Evolutionary conservation across 2,888 invertebrate species (phyloP).

Genomic region (Alcis repandata): DNA sequence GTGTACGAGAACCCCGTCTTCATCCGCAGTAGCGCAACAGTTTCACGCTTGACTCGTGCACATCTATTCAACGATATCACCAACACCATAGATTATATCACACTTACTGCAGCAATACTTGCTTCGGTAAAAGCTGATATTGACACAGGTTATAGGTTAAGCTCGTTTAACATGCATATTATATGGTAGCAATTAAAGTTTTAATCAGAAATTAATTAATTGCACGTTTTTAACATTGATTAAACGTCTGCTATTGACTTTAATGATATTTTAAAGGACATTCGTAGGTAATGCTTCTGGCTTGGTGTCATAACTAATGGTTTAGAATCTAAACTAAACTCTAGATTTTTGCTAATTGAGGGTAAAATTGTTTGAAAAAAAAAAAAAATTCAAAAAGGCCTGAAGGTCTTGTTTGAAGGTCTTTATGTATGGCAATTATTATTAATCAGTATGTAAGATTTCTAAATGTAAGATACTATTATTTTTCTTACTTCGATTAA

Average conservation of each 20-base stretch:
- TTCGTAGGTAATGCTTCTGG: slow-evolving; percentile 7
- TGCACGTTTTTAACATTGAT: slow-evolving; percentile 13
- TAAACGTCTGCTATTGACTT: slow-evolving; percentile 1
- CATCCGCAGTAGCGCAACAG: slow-evolving; percentile 2
- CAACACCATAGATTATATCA: neutral
- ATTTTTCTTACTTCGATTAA: too few species aligned
- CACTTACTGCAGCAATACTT: neutral
- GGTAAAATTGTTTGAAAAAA: neutral
- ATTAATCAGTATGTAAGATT: too few species aligned
- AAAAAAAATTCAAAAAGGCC: too few species aligned
- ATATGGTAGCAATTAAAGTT: slow-evolving; percentile 26
- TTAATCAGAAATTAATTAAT: slow-evolving; percentile 19
- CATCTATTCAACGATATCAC: slow-evolving; percentile 4
- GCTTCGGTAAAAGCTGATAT: slow-evolving; percentile 10
- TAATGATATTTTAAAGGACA: slow-evolving; percentile 18
- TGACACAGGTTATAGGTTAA: slow-evolving; percentile 24
- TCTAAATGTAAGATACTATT: too few species aligned
- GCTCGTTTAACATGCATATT: slow-evolving; percentile 25
- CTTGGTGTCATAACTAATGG: neutral
- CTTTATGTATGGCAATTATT: too few species aligned
- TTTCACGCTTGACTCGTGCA: slow-evolving; percentile 11
- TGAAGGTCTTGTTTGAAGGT: too few species aligned
- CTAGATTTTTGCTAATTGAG: too few species aligned
- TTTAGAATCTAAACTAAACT: too few species aligned
- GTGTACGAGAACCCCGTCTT: neutral